Conservation (phyloP, 2,113 vertebrate genomes). For the Drymodes brunneopygia region DNA sequence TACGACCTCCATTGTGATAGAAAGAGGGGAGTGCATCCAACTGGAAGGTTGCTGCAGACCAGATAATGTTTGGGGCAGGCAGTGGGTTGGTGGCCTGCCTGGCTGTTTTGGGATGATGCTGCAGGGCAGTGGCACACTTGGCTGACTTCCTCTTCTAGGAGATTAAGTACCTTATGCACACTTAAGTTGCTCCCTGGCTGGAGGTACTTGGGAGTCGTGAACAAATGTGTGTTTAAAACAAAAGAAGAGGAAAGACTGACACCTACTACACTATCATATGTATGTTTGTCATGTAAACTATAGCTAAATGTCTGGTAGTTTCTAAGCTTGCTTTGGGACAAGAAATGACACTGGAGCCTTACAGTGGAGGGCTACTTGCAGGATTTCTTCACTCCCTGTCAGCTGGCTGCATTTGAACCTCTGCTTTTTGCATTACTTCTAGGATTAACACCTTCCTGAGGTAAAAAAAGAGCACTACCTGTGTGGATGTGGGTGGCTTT, state of each 20-base stretch:
- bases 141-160: not conserved
- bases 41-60: not conserved
- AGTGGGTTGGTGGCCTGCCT: not conserved
- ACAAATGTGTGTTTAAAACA: not conserved
- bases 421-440: not conserved
- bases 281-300: not conserved
- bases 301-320: not conserved
- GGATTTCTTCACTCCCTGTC: not conserved
- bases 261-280: not conserved
- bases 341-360: not conserved
- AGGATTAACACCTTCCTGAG: not conserved
- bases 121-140: not conserved
- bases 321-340: not conserved
- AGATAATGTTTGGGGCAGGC: not conserved
- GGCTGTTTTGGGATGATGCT: not conserved
- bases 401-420: not conserved
- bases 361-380: not conserved
- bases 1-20: accelerated
- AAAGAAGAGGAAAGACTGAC: not conserved
- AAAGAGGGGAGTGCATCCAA: not conserved
- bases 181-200: not conserved
- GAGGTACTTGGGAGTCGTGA: not conserved
- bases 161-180: not conserved
- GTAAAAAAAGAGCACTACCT: not conserved
- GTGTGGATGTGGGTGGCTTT: not conserved